Base-by-base conservation (phyloP, 2,888 invertebrate species). In the Muscina levida region DNA sequence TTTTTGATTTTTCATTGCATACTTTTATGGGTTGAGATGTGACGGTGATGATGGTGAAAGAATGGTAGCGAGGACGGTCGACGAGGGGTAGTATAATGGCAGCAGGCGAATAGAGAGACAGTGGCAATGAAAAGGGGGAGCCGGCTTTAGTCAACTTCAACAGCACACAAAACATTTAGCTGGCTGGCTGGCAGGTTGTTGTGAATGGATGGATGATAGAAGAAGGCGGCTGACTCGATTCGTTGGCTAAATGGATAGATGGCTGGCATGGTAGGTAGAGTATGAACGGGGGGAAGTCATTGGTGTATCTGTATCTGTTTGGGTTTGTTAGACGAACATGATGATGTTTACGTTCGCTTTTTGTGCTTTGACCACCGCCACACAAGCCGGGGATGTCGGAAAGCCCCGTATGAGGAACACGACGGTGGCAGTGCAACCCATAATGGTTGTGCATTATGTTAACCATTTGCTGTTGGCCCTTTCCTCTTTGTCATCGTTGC, bases 1-100 rank as follows among this genome's bases (percentile, higher is more conserved):
- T 77, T 77, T 77, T 81, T 81, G 81, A 77, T 82, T 82, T 82
- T 79, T 78, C 82, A 82, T 79, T 76, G 82, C 79, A 82, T 82
- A 79, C 79, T 82, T 79, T 70, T 76, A 73, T 79, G 82, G 70
- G 76, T 73, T 62, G 77, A 72, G 72, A 56, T 59, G 42, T 42
- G 42, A 62, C 13, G 56, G n/a, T 5, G 57, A 37, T 26, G 57
- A 3, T 2, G 4, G 15, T 15, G 62, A 37, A 51, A 13, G 22
- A 8, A 8, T 6, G 19, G 22, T 17, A 19, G 22, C 8, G 22
- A 19, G 51, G 31, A 8, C 8, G 10, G 10, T 51, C n/a, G n/a
- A 48, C 48, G 44, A n/a, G 8, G 6, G 15, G 48, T 48, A 15
- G 15, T 48, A 17, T 48, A 31, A 39, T 17, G 42, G 62, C 24